Evolutionary conservation across 2,888 invertebrate species (phyloP), one percentile per base, ranked within the genome.

Genomic region (Lepidochrysops patricia): DNA sequence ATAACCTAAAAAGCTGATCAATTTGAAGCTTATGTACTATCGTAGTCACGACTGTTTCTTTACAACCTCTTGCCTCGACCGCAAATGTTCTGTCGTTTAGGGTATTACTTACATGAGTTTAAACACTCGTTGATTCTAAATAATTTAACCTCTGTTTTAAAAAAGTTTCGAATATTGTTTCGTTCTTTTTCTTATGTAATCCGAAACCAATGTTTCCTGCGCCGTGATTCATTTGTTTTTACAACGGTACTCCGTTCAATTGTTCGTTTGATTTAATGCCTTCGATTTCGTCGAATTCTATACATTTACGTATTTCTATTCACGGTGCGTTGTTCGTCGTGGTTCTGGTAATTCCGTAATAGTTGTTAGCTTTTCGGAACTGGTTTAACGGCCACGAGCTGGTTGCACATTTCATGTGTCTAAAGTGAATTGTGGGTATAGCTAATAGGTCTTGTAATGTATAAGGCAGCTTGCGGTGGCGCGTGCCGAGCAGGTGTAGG

Each of bases 381-480:
- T 68, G 62, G 61, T 64, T 43, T 57, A 57, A 57, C 37, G 37
- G 27, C 4, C 27, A 27, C 23, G 19, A 12, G 57, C 4, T 48
- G 19, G 23, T 48, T 43, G 29, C 54, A 54, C 54, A 26, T 60
- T 60, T 57, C 49, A 56, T 60, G 35, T 61, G 57, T 60, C 61
- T 63, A 62, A 49, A 57, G 54, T 57, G 43, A 74, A 70, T 75
- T 71, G 73, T 76, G 75, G 69, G 73, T 76, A 73, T 74, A 69
- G 68, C 67, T 76, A 72, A 73, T 72, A 70, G 58, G 56, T 63
- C 57, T 74, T 64, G 70, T 77, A 79, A 77, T 76, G 75, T 75
- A 73, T 77, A 74, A 74, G 79, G 76, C 87, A 86, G 86, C 87
- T 88, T 86, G 84, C 79, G 79, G 77, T 79, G 82, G 77, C 85